Conservation (phyloP, 1,140 invertebrate species). For the Acyrthosiphon pisum region DNA sequence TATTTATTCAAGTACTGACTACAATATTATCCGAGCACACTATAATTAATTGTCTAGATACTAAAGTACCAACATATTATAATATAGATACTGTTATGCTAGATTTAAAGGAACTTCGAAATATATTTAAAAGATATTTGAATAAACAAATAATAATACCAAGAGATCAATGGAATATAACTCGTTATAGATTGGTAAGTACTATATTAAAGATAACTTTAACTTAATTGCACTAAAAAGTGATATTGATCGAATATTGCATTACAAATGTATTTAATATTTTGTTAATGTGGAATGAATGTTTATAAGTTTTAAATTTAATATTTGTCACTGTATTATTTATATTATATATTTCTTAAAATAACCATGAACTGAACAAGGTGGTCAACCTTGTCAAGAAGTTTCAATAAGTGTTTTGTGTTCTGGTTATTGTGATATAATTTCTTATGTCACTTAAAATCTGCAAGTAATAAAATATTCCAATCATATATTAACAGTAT, state of each 20-base stretch:
- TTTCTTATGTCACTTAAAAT: not conserved
- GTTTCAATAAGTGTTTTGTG: not conserved
- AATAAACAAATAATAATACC: constrained; percentile 38
- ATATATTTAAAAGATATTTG: not conserved
- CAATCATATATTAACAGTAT: not conserved
- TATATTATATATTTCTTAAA: not conserved
- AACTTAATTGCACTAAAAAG: too few species aligned
- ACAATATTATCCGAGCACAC: constrained; percentile 15
- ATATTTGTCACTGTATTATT: not conserved
- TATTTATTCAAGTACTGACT: constrained; percentile 22
- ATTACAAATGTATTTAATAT: not conserved
- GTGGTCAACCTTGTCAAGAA: not conserved
- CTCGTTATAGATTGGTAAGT: constrained; percentile 14
- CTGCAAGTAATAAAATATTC: not conserved
- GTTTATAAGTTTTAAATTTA: not conserved
- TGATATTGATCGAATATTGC: not conserved
- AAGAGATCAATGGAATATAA: constrained; percentile 28
- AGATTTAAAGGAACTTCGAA: constrained; percentile 4
- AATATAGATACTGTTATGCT: not conserved
- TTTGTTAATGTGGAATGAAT: too few species aligned
- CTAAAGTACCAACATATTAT: not conserved
- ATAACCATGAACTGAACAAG: not conserved
- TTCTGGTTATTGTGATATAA: not conserved
- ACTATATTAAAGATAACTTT: not conserved
- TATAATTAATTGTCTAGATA: not conserved